Evolutionary conservation across 2,888 invertebrate species (phyloP), one percentile per base, ranked within the genome.

Genomic region (Esperia sulphurella): DNA sequence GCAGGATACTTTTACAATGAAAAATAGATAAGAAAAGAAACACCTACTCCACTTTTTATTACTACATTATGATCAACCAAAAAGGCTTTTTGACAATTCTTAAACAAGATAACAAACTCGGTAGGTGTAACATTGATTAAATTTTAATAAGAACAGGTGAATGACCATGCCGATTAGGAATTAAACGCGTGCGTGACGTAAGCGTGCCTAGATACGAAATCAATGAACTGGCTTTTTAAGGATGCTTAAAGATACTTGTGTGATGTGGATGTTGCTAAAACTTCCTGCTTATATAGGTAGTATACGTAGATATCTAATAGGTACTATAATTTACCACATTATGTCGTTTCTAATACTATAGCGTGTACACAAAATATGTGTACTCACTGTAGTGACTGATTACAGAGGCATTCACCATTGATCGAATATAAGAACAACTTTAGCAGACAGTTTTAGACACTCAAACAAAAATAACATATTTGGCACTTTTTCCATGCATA

Each of bases 131-230:
- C 61, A 63, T 57, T 60, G 55, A 59, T 61, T 56, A 64, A 65
- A 67, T 75, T 60, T 62, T 64, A 68, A 68, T 66, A 63, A 57
- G 53, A 51, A 47, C 53, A 56, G 81, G 75, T 83, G 75, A 82
- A 82, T 73, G 82, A 75, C 79, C 72, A 65, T 48, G 51, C 68
- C 55, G 61, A 73, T 73, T 72, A 70, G 69, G 72, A 73, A 66
- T 65, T 63, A 65, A 65, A 63, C 60, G 64, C 58, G 62, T 58
- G 65, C 57, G 63, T 69, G 70, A 68, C 65, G 67, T 71, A 61
- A 70, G 57, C 57, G 48, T 49, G 44, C 50, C 55, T 51, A 48
- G 28, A 41, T 45, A 50, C 44, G 33, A 42, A 40, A 35, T 3
- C 35, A n/a, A 35, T 43, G 39, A 38, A 39, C n/a, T 48, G 49